phyloP scores from a whole-genome alignment of 2,888 invertebrate species.

The Polymixis flavicincta region DNA sequence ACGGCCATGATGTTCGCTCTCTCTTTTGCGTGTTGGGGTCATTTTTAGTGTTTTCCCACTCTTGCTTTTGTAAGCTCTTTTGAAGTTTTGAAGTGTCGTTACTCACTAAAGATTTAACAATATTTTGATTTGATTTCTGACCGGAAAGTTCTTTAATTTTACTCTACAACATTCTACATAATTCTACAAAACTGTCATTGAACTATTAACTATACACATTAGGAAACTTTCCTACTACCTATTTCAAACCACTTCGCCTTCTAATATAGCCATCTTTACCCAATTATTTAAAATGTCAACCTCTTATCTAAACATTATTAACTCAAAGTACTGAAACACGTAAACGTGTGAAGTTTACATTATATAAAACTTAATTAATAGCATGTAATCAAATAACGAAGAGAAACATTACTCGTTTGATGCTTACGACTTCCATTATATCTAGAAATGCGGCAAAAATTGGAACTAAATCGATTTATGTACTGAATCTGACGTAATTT shows the following conservation, averaged over 20 bases:
- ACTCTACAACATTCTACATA: too few relatives aligned
- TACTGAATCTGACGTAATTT: background rate
- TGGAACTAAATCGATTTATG: background rate
- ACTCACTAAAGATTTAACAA: background rate
- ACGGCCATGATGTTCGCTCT: constrained; percentile 1
- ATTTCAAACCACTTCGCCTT: background rate
- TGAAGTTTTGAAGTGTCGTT: constrained; percentile 6
- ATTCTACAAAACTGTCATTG: background rate
- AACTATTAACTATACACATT: background rate
- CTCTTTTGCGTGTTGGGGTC: constrained; percentile 9
- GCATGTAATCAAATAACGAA: constrained; percentile 52
- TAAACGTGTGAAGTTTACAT: constrained; percentile 45
- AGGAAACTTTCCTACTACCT: background rate
- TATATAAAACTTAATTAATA: constrained; percentile 56
- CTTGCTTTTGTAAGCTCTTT: background rate
- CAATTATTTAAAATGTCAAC: constrained; percentile 27
- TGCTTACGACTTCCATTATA: constrained; percentile 15
- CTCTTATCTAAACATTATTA: constrained; percentile 24
- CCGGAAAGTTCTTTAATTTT: background rate
- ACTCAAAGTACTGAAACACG: constrained; percentile 39
- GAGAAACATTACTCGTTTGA: constrained; percentile 43
- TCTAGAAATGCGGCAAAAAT: constrained; percentile 24
- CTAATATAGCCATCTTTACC: constrained; percentile 1
- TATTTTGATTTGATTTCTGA: constrained; percentile 15
- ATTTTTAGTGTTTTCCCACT: constrained; percentile 11